Conservation (phyloP, 2,888 invertebrate genomes). For the Drosophila lacicola region DNA sequence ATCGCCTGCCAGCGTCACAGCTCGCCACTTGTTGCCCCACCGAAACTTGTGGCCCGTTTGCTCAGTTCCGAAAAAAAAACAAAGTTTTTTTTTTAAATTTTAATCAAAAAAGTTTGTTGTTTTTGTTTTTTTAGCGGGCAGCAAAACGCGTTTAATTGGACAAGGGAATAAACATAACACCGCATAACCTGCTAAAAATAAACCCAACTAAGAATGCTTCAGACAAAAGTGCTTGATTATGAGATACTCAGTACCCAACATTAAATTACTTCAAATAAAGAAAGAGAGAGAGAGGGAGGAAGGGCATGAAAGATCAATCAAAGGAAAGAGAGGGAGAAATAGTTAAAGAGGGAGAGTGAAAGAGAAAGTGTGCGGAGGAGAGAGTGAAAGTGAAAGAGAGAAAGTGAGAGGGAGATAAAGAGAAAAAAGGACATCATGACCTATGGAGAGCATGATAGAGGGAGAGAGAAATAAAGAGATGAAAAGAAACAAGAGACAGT, state of each 20-base stretch:
- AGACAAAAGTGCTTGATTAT: neutral
- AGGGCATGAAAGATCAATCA: neutral
- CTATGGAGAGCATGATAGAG: neutral
- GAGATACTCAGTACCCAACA: conserved; percentile 1
- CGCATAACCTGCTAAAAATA: neutral
- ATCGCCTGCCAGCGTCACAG: conserved; percentile 6
- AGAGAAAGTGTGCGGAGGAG: neutral
- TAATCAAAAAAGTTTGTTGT: conserved; percentile 74
- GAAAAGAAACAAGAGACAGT: neutral
- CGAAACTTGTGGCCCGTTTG: conserved; percentile 35
- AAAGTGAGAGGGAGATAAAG: neutral
- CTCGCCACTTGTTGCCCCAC: conserved; percentile 59
- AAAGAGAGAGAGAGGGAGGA: neutral
- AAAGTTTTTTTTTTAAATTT: conserved; percentile 74
- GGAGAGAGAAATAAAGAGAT: neutral
- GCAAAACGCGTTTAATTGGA: conserved; percentile 76
- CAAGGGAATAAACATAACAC: conserved; percentile 69
- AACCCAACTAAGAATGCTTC: neutral
- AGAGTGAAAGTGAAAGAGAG: neutral
- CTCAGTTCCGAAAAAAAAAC: conserved; percentile 47
- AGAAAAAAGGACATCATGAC: neutral
- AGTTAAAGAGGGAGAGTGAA: neutral
- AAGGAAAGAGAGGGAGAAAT: neutral
- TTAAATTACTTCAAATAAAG: neutral
- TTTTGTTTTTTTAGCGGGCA: conserved; percentile 50